Evolutionary conservation across 2,888 invertebrate genomes (phyloP), one percentile per base, ranked within the genome.

Genomic region (Cheilosia scutellata): DNA sequence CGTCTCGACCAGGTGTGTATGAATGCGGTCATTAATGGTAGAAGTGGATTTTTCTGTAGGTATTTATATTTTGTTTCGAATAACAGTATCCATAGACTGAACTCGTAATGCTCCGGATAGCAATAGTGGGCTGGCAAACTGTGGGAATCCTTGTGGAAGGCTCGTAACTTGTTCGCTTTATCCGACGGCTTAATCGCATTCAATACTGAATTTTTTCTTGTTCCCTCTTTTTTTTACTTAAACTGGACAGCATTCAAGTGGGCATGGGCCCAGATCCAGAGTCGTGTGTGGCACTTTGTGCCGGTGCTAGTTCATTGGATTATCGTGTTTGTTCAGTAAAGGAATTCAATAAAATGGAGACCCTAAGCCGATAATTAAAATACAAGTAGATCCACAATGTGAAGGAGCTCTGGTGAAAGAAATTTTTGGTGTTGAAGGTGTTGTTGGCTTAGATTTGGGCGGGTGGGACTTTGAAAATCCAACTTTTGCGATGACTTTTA

Each of bases 351-450:
- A 84, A 80, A 84, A 63, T 57, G 74, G 65, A 71, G 60, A 80
- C 75, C 60, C 80, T 84, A 84, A 84, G 80, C 84, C 80, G 84
- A 80, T 84, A 80, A 84, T 84, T 84, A 84, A 84, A 84, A 84
- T 75, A 79, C 84, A 75, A 77, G 51, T 40, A 31, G 63, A 63
- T 83, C 47, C 47, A 49, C 53, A 29, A 51, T 68, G 58, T 47
- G 53, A 60, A 55, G 51, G 27, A 62, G 40, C 40, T 60, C 37
- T 33, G 20, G n/a, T 49, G 68, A 63, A 11, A 79, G 55, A 53
- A 74, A 65, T 37, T 58, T 77, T 77, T 70, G 57, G 62, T 76
- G 76, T 82, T 70, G 25, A 66, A 60, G 66, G 60, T 20, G 20
- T 63, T 63, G 53, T 57, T 40, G 25, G 13, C 51, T 31, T 55